These are phyloP conservation scores for Sebastes oblongus DNA, from an alignment of 2,797 vertebrate species.

Conservation along the genomic window DNA sequence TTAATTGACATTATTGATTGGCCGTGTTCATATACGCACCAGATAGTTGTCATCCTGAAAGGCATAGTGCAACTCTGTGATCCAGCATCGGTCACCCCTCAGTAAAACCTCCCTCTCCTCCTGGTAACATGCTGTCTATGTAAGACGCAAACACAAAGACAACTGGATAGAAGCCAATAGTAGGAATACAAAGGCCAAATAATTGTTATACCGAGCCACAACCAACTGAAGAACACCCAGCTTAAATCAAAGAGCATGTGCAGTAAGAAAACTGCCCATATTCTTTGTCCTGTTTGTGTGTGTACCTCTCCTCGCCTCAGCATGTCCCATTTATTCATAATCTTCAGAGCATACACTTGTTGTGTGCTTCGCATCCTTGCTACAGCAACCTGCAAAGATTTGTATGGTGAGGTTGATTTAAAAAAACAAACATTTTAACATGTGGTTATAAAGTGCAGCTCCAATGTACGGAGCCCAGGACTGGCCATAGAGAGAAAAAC, in stretches of 20 bases:
- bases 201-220: neutral
- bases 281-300: neutral
- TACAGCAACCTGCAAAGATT: conserved; percentile 82
- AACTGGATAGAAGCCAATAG: neutral
- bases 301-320: conserved; percentile 85
- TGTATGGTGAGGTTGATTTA: neutral
- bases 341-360: conserved; percentile 89
- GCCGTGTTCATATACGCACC: conserved; percentile 62
- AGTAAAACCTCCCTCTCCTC: conserved; percentile 89
- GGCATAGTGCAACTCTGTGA: conserved; percentile 90
- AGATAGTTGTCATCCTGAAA: conserved; percentile 91
- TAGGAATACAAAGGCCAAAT: neutral
- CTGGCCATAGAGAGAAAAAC: no score
- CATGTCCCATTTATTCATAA: conserved; percentile 93
- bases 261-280: no score
- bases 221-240: neutral
- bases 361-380: conserved; percentile 84
- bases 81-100: conserved; percentile 87
- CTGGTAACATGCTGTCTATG: conserved; percentile 87
- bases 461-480: neutral
- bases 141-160: neutral
- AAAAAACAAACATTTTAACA: neutral
- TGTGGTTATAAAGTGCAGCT: neutral
- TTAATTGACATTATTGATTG: neutral
- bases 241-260: neutral